A percentile compares a stretch with the other conserved stretches of the same genome.
Conservation (phyloP, 2,113 vertebrate species). For the Nyctereutes procyonoides region DNA sequence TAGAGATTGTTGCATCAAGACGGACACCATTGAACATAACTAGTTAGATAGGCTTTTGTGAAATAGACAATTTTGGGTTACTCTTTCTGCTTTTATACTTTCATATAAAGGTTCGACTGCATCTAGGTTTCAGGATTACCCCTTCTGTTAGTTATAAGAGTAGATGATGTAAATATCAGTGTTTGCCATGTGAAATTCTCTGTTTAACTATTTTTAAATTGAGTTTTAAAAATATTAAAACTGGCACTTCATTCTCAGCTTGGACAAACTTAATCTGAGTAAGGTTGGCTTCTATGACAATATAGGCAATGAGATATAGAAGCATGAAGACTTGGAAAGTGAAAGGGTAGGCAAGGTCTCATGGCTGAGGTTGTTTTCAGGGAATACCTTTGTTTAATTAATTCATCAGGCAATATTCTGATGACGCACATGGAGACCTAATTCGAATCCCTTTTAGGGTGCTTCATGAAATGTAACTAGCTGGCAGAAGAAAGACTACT, state of each 20-base stretch:
- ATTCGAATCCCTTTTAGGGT: neutral
- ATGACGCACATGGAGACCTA: neutral
- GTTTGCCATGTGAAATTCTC: neutral
- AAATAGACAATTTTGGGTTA: no score
- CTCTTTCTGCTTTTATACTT: no score
- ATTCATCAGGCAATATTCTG: neutral
- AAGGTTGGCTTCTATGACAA: neutral
- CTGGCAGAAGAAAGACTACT: neutral
- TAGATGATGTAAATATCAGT: neutral
- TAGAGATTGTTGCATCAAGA: no score
- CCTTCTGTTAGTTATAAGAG: slow-evolving; percentile 11
- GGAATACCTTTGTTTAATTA: neutral
- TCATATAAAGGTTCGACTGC: no score
- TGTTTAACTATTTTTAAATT: neutral
- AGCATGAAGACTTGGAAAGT: neutral
- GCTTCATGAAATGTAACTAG: neutral
- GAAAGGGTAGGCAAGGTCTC: neutral
- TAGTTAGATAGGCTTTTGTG: no score
- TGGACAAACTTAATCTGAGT: neutral
- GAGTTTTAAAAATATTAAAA: neutral
- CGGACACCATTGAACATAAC: no score
- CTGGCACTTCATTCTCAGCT: neutral
- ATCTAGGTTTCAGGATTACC: neutral
- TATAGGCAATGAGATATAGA: neutral
- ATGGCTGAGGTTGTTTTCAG: neutral